These are phyloP conservation scores for Nomada lathburiana DNA, from an alignment of 2,888 invertebrate species.

Conservation along the genomic window DNA sequence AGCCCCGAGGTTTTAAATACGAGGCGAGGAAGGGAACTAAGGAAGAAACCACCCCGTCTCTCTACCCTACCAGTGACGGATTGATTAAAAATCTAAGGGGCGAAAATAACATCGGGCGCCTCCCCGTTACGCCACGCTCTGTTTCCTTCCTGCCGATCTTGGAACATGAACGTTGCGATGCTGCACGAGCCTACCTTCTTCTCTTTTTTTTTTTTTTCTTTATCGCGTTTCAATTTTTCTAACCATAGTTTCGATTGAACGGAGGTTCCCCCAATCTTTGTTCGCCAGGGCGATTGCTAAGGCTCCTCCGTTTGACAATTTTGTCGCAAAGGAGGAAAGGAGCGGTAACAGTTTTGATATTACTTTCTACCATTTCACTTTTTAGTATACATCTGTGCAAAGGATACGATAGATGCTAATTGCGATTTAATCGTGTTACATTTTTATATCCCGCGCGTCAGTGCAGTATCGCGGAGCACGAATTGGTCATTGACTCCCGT, in stretches of 20 bases:
- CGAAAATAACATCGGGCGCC: constrained; percentile 79
- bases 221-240: background rate
- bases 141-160: constrained; percentile 39
- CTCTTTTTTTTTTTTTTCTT: too few species aligned
- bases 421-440: background rate
- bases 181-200: background rate
- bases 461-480: background rate
- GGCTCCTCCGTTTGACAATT: background rate
- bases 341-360: too few species aligned
- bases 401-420: too few species aligned
- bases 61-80: constrained; percentile 83
- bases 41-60: constrained; percentile 79
- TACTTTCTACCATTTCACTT: too few species aligned
- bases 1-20: constrained; percentile 85
- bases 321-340: background rate
- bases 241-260: constrained; percentile 3
- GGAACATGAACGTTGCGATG: constrained; percentile 3
- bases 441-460: too few species aligned
- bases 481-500: background rate
- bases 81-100: constrained; percentile 85
- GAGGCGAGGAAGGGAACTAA: constrained; percentile 83
- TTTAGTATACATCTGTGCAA: too few species aligned
- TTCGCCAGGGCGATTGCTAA: background rate
- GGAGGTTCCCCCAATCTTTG: background rate
- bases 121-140: constrained; percentile 46